Conservation (phyloP, 2,888 invertebrate species). For the Norana najaformis region DNA sequence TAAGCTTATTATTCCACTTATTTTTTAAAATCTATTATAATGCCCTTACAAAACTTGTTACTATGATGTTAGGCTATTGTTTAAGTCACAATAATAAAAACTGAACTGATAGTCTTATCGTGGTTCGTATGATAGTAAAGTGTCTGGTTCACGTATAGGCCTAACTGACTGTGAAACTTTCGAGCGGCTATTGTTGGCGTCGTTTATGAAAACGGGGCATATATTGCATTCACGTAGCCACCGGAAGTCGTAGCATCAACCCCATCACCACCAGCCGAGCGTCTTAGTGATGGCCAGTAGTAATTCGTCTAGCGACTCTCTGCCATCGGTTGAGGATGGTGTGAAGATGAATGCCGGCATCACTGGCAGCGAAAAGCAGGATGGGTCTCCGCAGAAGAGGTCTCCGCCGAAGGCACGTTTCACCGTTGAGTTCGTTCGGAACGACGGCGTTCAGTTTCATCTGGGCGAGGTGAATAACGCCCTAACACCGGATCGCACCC, state of each 20-base stretch:
- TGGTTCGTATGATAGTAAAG: too few species aligned
- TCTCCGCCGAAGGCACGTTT: constrained; percentile 31
- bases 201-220: not conserved
- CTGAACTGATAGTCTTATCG: too few species aligned
- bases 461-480: not conserved
- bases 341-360: not conserved
- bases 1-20: too few species aligned
- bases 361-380: not conserved
- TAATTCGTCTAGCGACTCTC: not conserved
- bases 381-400: not conserved
- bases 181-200: too few species aligned
- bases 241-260: not conserved
- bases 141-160: too few species aligned
- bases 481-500: not conserved
- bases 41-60: too few species aligned
- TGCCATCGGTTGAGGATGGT: too few species aligned
- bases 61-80: too few species aligned
- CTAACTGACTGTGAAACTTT: too few species aligned
- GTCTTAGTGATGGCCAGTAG: not conserved
- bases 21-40: too few species aligned
- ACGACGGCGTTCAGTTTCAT: not conserved
- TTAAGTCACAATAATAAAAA: too few species aligned
- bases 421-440: constrained; percentile 35
- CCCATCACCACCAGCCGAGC: not conserved
- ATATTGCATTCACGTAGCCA: not conserved